Percentiles rank a stretch among this genome's conserved stretches.
These are phyloP conservation scores for Drosophila orena DNA, from an alignment of 1,140 invertebrate genomes.

Conservation along the genomic window DNA sequence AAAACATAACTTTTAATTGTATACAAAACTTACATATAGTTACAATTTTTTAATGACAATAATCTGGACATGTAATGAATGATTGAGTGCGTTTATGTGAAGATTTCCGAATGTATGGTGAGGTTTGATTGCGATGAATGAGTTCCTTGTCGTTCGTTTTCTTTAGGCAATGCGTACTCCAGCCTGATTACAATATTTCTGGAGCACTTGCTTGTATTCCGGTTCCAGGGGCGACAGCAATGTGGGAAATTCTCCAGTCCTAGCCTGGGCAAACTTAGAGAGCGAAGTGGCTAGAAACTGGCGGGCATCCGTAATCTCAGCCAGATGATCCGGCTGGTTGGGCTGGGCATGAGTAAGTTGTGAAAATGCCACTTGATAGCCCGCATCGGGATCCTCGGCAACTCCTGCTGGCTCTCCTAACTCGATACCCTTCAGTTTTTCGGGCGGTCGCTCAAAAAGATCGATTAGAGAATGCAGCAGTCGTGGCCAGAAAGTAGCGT, in stretches of 20 bases:
- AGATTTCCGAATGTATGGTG: constrained; percentile 26
- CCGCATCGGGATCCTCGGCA: constrained; percentile 89
- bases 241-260: constrained; percentile 87
- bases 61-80: constrained; percentile 16
- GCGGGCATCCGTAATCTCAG: constrained; percentile 88
- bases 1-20: constrained; percentile 59
- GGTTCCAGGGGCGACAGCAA: constrained; percentile 72
- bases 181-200: constrained; percentile 82
- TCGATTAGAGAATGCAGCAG: constrained; percentile 91
- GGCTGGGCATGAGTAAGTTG: constrained; percentile 94
- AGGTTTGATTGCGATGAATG: constrained; percentile 17
- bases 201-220: constrained; percentile 74
- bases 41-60: constrained; percentile 49
- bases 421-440: constrained; percentile 89
- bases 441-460: constrained; percentile 95
- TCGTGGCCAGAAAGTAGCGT: constrained; percentile 82
- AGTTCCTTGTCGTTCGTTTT: background rate
- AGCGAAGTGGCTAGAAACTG: constrained; percentile 89
- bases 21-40: constrained; percentile 42
- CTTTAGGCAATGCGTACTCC: constrained; percentile 69
- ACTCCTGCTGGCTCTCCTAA: constrained; percentile 90
- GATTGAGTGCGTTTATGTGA: constrained; percentile 12
- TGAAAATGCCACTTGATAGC: constrained; percentile 95
- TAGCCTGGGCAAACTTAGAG: constrained; percentile 87
- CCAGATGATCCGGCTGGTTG: constrained; percentile 89